phyloP scores from a whole-genome alignment of 2,888 invertebrate species.

The Apamea anceps region DNA sequence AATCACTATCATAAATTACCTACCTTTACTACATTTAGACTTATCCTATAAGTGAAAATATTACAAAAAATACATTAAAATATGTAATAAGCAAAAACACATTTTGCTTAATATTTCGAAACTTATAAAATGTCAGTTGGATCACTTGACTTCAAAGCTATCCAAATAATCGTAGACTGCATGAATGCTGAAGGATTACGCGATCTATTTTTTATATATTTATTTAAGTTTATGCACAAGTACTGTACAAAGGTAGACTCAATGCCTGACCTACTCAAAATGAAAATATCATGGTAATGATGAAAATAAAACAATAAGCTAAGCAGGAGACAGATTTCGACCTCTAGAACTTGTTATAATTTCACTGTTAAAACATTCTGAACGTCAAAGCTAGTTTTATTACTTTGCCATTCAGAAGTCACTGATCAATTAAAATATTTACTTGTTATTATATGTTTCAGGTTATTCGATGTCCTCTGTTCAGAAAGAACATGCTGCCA shows the following conservation, averaged over 20 bases:
- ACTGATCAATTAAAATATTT: slow-evolving; percentile 33
- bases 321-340: slow-evolving; percentile 29
- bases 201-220: not conserved
- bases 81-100: too few relatives aligned
- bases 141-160: not conserved
- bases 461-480: slow-evolving; percentile 89
- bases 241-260: too few relatives aligned
- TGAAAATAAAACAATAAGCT: not conserved
- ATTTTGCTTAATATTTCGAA: too few relatives aligned
- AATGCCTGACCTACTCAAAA: not conserved
- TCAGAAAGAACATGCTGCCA: slow-evolving; percentile 84
- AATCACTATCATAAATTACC: not conserved
- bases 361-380: not conserved
- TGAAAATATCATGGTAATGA: not conserved
- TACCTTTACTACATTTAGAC: too few relatives aligned
- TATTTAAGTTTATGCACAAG: too few relatives aligned
- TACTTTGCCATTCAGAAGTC: slow-evolving; percentile 18
- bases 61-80: too few relatives aligned
- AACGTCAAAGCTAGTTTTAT: slow-evolving; percentile 4
- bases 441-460: slow-evolving; percentile 76
- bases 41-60: too few relatives aligned
- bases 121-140: too few relatives aligned
- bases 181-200: not conserved
- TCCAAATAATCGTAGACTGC: not conserved
- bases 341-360: not conserved